Evolutionary conservation across 2,888 invertebrate species (phyloP).

Genomic region (Chrysomela aeneicollis): DNA sequence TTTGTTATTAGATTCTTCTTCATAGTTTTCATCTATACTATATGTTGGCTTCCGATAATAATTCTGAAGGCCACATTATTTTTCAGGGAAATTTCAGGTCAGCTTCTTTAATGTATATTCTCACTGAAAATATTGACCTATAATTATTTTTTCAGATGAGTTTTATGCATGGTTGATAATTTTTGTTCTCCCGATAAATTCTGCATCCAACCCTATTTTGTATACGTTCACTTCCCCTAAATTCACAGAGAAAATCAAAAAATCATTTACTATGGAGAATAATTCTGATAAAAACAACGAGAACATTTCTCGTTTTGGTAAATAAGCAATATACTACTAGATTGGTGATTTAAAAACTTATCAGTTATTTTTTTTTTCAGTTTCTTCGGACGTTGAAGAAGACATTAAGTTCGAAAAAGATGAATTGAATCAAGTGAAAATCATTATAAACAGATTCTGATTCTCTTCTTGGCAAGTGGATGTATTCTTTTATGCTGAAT

Average conservation of each 20-base stretch:
- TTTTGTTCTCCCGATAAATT: conserved; percentile 68
- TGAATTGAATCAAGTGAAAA: background rate
- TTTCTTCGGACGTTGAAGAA: background rate
- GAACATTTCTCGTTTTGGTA: background rate
- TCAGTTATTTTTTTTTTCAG: background rate
- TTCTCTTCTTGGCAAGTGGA: background rate
- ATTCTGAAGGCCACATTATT: conserved; percentile 69
- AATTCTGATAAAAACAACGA: conserved; percentile 2
- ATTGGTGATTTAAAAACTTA: background rate
- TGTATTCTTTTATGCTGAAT: background rate
- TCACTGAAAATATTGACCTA: background rate
- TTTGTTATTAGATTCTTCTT: conserved; percentile 74
- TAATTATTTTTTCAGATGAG: conserved; percentile 46
- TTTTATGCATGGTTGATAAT: conserved; percentile 70
- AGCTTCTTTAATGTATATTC: conserved; percentile 38
- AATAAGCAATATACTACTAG: background rate
- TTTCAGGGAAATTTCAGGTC: conserved; percentile 62
- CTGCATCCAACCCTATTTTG: conserved; percentile 68
- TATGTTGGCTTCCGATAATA: conserved; percentile 77
- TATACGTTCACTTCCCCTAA: conserved; percentile 69
- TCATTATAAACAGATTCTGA: background rate
- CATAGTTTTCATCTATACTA: conserved; percentile 74
- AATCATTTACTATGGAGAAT: conserved; percentile 1
- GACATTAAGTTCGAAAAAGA: background rate
- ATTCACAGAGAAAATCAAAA: conserved; percentile 57